phyloP scores from a whole-genome alignment of 2,113 vertebrate species.

The Protobothrops mucrosquamatus region DNA sequence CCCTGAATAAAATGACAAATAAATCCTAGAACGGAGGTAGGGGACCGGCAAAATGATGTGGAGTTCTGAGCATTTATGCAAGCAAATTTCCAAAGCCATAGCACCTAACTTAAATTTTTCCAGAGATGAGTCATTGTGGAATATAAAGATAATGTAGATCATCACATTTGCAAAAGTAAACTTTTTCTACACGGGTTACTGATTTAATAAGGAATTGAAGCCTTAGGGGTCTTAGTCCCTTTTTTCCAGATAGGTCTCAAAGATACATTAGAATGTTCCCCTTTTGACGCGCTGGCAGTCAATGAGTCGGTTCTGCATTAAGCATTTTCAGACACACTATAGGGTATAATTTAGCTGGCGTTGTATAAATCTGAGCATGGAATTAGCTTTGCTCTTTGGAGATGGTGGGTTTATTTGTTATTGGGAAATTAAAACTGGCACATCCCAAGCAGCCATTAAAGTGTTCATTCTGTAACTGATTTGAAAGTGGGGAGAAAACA shows the following conservation, averaged over 20 bases:
- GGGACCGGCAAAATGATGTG: not conserved
- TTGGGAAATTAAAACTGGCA: slow-evolving; percentile 25
- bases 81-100: not conserved
- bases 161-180: not conserved
- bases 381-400: slow-evolving; percentile 10
- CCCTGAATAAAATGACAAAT: not conserved
- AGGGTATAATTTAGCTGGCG: not conserved
- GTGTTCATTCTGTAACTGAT: not conserved
- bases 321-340: slow-evolving; percentile 12
- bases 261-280: not conserved
- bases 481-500: slow-evolving; percentile 28
- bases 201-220: not conserved
- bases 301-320: not conserved
- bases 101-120: slow-evolving; percentile 5
- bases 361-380: not conserved
- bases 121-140: slow-evolving; percentile 4
- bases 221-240: not conserved
- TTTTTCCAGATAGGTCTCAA: not conserved
- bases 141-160: slow-evolving; percentile 12
- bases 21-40: too few relatives aligned
- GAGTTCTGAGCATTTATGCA: not conserved
- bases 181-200: not conserved
- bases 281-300: not conserved
- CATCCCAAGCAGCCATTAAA: slow-evolving; percentile 7
- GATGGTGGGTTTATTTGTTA: slow-evolving; percentile 22